Evolutionary conservation across 2,888 invertebrate species (phyloP), one percentile per base, ranked within the genome.

Genomic region (Gasteruption jaculator): DNA sequence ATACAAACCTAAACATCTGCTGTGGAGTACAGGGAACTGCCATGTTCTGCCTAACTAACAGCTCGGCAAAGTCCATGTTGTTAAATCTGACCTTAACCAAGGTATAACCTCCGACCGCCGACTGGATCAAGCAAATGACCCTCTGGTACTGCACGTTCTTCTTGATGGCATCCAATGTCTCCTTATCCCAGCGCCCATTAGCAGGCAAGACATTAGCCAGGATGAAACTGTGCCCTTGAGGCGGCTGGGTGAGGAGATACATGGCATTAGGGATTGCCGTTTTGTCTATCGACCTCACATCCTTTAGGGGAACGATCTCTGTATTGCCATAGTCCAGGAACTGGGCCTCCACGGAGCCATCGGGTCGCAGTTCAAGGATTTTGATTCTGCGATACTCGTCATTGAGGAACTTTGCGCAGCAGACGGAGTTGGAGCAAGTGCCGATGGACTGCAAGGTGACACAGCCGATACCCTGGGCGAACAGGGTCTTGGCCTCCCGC

Each of bases 241-340:
- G 76, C 37, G 76, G 75, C 48, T 81, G 60, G 29, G 38, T 58
- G 43, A 40, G 65, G 45, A 69, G 42, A 14, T 72, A 57, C 10
- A 63, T 58, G 0, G 76, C 64, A 10, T 78, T 75, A 37, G 73
- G 72, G 57, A 79, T 76, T 29, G 61, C 71, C n/a, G n/a, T n/a
- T n/a, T n/a, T n/a, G 32, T 78, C 76, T 42, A 82, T 61, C 29
- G 77, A 72, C 57, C 85, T 71, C 31, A 84, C 75, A 45, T 80
- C 78, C 26, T 73, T 74, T 37, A 78, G 62, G 12, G 79, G 75
- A 41, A 86, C 76, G 10, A 76, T 63, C 52, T 81, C 81, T 50
- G 73, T 75, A 57, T 83, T 82, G 30, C 85, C 85, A 56, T 78
- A 83, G 61, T 85, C 85, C 21, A 85, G 74, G 52, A 84, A 83